A percentile compares a stretch with the other conserved stretches of the same genome.
Evolutionary conservation across 2,888 invertebrate genomes (phyloP).

Genomic region (Atethmia centrago): DNA sequence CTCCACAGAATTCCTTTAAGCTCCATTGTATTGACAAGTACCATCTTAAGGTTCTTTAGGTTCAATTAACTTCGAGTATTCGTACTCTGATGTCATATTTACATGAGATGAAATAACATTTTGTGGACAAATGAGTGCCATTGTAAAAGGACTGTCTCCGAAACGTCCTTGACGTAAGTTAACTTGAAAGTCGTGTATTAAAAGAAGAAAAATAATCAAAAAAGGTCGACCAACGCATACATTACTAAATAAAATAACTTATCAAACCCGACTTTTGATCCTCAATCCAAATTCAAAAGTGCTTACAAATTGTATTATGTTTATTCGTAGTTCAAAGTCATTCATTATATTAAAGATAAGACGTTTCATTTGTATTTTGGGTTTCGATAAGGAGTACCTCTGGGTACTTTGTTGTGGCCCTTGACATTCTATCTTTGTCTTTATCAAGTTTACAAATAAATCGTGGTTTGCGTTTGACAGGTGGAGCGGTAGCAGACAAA

Average conservation of each 20-base stretch:
- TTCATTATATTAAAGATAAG: slow-evolving; percentile 42
- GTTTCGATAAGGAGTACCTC: slow-evolving; percentile 38
- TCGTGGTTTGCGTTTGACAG: slow-evolving; percentile 50
- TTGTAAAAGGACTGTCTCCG: neutral
- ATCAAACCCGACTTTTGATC: slow-evolving; percentile 25
- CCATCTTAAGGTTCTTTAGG: slow-evolving; percentile 1
- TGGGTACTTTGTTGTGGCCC: slow-evolving; percentile 45
- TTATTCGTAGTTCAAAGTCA: slow-evolving; percentile 28
- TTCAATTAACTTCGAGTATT: slow-evolving; percentile 7
- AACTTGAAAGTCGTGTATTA: neutral
- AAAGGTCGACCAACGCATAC: neutral
- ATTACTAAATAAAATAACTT: slow-evolving; percentile 17
- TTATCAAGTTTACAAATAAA: slow-evolving; percentile 57
- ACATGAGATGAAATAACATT: neutral
- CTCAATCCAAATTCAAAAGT: slow-evolving; percentile 29
- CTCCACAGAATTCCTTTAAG: slow-evolving; percentile 9
- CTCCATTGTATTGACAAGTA: slow-evolving; percentile 34
- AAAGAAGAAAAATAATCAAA: slow-evolving; percentile 12
- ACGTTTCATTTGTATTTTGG: slow-evolving; percentile 42
- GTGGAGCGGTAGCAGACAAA: slow-evolving; percentile 27
- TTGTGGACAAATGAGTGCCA: neutral
- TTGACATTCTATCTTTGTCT: slow-evolving; percentile 61
- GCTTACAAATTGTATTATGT: slow-evolving; percentile 17
- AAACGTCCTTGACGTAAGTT: neutral
- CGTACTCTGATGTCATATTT: neutral